Conservation (phyloP, 2,797 vertebrate species). For the Xenops minutus region DNA sequence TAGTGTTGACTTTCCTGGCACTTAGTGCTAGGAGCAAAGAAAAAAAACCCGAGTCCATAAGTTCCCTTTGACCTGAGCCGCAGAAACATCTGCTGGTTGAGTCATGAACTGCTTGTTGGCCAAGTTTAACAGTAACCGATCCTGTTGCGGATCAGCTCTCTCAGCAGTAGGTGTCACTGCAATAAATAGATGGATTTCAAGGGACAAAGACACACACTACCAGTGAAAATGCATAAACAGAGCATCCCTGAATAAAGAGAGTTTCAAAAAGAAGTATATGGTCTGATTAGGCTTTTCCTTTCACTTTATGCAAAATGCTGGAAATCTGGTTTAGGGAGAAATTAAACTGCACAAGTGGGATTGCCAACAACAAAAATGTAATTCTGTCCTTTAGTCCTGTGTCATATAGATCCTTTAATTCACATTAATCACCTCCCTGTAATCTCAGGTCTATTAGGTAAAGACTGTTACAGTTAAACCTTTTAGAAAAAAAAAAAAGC, state of each 20-base stretch:
- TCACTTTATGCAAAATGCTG: background rate
- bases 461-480: conserved; percentile 32
- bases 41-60: conserved; percentile 31
- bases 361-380: background rate
- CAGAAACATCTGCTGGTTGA: conserved; percentile 68
- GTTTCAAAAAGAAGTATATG: background rate
- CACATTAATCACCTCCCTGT: conserved; percentile 38
- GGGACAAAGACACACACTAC: conserved; percentile 55
- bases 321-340: background rate
- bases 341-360: background rate
- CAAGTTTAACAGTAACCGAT: conserved; percentile 62
- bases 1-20: conserved; percentile 48
- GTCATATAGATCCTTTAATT: conserved; percentile 47
- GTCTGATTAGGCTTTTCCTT: background rate
- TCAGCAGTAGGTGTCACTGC: conserved; percentile 69
- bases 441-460: conserved; percentile 40
- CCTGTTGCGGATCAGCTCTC: conserved; percentile 72
- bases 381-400: conserved; percentile 15
- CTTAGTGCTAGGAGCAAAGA: conserved; percentile 46
- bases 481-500: background rate
- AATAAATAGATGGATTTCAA: conserved; percentile 70
- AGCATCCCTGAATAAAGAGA: background rate
- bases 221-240: conserved; percentile 37
- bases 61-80: conserved; percentile 64
- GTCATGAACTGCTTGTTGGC: conserved; percentile 54